A percentile compares a stretch with the other conserved stretches of the same genome.
These are phyloP conservation scores for Myiozetetes cayanensis DNA, from an alignment of 2,113 vertebrate species.

Conservation along the genomic window DNA sequence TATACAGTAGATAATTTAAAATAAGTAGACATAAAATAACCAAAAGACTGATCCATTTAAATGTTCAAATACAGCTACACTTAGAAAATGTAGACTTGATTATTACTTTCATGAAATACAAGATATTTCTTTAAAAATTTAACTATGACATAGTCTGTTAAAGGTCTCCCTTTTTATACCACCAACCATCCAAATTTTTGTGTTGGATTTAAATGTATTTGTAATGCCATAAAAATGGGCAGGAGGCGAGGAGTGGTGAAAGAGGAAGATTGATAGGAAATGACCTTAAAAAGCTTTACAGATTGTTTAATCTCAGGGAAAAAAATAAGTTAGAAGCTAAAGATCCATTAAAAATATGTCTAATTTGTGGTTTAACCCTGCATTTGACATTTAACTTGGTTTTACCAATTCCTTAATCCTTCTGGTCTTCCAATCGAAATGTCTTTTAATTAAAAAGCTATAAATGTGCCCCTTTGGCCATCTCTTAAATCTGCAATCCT, in stretches of 20 bases:
- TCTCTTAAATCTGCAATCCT: conserved; percentile 53
- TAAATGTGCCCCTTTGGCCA: conserved; percentile 10
- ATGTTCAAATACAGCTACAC: background rate
- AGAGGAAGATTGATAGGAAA: background rate
- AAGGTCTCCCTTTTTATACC: background rate
- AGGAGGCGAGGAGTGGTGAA: background rate
- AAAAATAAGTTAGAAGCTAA: background rate
- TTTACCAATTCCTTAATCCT: conserved; percentile 35
- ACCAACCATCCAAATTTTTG: background rate
- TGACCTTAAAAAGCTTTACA: background rate
- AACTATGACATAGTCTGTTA: background rate
- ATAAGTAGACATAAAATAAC: background rate
- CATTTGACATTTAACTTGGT: conserved; percentile 45
- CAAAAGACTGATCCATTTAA: background rate
- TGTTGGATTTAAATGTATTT: background rate
- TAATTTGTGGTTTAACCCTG: conserved; percentile 18
- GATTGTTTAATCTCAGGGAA: background rate
- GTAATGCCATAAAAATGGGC: background rate
- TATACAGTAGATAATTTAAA: background rate
- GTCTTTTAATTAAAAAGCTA: conserved; percentile 58
- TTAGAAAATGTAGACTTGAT: background rate
- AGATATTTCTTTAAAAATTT: background rate
- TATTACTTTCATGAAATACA: background rate
- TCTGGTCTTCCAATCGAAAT: conserved; percentile 2
- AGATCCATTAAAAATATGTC: background rate